Evolutionary conservation across 2,888 invertebrate species (phyloP).

Genomic region (Drosophila anceps): DNA sequence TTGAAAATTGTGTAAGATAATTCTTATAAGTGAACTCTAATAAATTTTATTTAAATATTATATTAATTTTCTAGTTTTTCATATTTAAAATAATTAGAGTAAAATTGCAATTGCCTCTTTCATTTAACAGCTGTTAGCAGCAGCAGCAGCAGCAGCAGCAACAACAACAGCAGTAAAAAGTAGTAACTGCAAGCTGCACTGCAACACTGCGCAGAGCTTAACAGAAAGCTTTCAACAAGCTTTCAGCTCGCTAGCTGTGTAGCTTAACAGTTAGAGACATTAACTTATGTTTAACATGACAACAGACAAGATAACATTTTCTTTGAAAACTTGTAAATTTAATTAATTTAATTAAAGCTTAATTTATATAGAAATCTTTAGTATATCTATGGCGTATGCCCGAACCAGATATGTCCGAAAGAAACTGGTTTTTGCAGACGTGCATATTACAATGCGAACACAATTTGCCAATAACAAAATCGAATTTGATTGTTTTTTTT

Average conservation of each 20-base stretch:
- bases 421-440: slow-evolving; percentile 43
- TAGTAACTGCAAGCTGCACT: slow-evolving; percentile 26
- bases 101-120: not conserved
- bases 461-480: slow-evolving; percentile 48
- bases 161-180: too few species aligned
- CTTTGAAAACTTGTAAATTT: not conserved
- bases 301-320: not conserved
- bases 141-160: not conserved
- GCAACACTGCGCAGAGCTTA: slow-evolving; percentile 43
- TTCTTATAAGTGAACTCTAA: too few species aligned
- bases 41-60: too few species aligned
- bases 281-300: not conserved
- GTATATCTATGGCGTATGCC: not conserved
- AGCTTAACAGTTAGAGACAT: slow-evolving; percentile 7
- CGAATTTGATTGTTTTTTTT: slow-evolving; percentile 1
- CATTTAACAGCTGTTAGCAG: not conserved
- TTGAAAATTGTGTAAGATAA: too few species aligned
- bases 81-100: not conserved
- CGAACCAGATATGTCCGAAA: not conserved
- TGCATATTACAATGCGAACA: slow-evolving; percentile 29
- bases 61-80: too few species aligned
- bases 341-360: not conserved
- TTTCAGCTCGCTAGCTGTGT: slow-evolving; percentile 12
- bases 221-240: slow-evolving; percentile 39
- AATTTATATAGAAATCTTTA: not conserved